Evolutionary conservation across 2,888 invertebrate species (phyloP), one percentile per base, ranked within the genome.

Genomic region (Myathropa florea): DNA sequence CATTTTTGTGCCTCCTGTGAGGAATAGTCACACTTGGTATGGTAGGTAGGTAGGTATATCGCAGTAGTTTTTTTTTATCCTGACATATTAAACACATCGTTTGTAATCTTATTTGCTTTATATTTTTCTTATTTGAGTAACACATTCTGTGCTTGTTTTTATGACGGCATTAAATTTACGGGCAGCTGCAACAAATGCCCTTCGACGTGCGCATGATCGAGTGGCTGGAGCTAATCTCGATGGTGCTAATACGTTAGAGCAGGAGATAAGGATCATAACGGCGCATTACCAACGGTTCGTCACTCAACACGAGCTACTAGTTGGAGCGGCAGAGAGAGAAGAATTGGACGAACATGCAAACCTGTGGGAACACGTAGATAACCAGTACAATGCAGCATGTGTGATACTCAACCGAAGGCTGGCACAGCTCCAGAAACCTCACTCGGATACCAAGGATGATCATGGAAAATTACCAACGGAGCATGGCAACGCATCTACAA

Each of bases 1-100:
- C 68, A 68, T 57, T 68, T 75, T 75, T 59, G 75, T 65, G 75
- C 75, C 75, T 57, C 65, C 65, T 75, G 65, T 65, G 57, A 65
- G 57, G 75, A 57, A 23, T 28, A 55, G 21, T 30, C 0, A 6
- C 4, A 4, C 9, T 28, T 3, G 10, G 30, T n/a, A 7, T n/a
- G n/a, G n/a, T n/a, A n/a, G n/a, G n/a, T n/a, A n/a, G n/a, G n/a
- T n/a, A n/a, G n/a, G n/a, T n/a, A n/a, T n/a, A n/a, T n/a, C n/a
- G n/a, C n/a, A n/a, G n/a, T n/a, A n/a, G n/a, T n/a, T n/a, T n/a
- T n/a, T n/a, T n/a, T n/a, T n/a, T n/a, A n/a, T n/a, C n/a, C n/a
- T n/a, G n/a, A n/a, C n/a, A n/a, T n/a, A n/a, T n/a, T n/a, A n/a
- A n/a, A n/a, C n/a, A n/a, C n/a, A n/a, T n/a, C n/a, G n/a, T n/a